A percentile compares a stretch with the other conserved stretches of the same genome.
These are phyloP conservation scores for Hirtodrosophila histrioides DNA, from an alignment of 2,888 invertebrate genomes.

Conservation along the genomic window DNA sequence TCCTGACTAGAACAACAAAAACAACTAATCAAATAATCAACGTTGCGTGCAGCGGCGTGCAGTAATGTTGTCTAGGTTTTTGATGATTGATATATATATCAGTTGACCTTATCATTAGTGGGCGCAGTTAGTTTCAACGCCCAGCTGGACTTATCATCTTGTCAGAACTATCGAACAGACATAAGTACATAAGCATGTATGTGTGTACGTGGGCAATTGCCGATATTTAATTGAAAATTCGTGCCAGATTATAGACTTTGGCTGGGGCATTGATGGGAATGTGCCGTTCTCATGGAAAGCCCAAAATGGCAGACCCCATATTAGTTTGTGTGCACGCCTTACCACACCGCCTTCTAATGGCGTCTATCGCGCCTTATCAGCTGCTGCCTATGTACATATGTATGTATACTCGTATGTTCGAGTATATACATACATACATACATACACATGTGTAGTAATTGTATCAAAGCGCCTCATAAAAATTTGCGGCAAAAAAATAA, in stretches of 20 bases:
- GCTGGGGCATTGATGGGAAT: constrained; percentile 9
- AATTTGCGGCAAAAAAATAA: constrained; percentile 48
- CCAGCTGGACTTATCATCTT: constrained; percentile 14
- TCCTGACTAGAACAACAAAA: background rate
- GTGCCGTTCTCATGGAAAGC: constrained; percentile 10
- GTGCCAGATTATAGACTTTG: constrained; percentile 28
- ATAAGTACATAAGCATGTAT: constrained; percentile 18
- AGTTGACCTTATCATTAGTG: constrained; percentile 3
- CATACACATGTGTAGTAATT: constrained; percentile 1
- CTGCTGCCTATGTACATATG: background rate
- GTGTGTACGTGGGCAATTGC: constrained; percentile 29
- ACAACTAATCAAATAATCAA: background rate
- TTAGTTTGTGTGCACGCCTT: background rate
- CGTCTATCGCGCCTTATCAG: too few relatives aligned
- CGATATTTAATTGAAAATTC: constrained; percentile 30
- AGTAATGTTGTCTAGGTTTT: constrained; percentile 8
- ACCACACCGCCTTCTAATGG: constrained; percentile 3
- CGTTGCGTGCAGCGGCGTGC: constrained; percentile 31
- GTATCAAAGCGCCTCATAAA: constrained; percentile 37
- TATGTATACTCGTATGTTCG: background rate
- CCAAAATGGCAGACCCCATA: constrained; percentile 11
- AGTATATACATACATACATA: background rate
- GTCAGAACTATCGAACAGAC: constrained; percentile 7
- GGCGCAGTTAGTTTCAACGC: background rate
- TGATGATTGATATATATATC: constrained; percentile 11